Conservation (phyloP, 1,140 invertebrate genomes). For the Samia ricini region DNA sequence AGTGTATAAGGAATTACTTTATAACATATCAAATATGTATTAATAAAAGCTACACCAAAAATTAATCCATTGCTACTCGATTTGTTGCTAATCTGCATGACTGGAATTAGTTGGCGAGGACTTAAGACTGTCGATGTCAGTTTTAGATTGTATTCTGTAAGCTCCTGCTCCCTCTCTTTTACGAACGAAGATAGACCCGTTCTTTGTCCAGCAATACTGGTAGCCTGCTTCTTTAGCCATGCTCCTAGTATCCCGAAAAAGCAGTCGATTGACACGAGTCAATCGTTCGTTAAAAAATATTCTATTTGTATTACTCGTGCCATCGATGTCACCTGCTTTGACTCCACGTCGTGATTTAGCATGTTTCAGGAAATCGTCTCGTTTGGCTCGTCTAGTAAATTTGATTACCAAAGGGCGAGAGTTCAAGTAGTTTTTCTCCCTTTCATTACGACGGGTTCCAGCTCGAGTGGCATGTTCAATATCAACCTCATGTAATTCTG, state of each 20-base stretch:
- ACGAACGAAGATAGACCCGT: not conserved
- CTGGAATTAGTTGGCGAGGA: no score
- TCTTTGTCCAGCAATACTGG: not conserved
- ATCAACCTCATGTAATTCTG: conserved; percentile 7
- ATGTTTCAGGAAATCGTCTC: conserved; percentile 15
- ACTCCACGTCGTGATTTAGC: conserved; percentile 8
- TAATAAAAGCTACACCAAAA: no score
- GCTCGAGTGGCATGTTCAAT: conserved; percentile 9
- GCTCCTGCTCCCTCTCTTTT: not conserved
- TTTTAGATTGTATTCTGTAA: no score
- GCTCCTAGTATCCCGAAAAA: not conserved
- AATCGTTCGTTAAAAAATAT: conserved; percentile 6
- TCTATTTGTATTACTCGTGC: not conserved
- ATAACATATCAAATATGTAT: no score
- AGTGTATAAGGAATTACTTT: no score
- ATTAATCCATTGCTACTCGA: no score
- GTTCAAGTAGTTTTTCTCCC: not conserved
- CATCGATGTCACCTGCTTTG: conserved; percentile 8
- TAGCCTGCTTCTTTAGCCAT: not conserved
- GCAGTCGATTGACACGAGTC: not conserved
- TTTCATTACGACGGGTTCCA: conserved; percentile 6
- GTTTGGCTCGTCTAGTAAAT: conserved; percentile 11
- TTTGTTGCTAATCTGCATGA: no score
- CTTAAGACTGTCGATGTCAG: no score
- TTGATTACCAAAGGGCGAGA: conserved; percentile 9